These are phyloP conservation scores for Lutraria lutraria DNA, from an alignment of 2,888 invertebrate genomes.

Conservation along the genomic window DNA sequence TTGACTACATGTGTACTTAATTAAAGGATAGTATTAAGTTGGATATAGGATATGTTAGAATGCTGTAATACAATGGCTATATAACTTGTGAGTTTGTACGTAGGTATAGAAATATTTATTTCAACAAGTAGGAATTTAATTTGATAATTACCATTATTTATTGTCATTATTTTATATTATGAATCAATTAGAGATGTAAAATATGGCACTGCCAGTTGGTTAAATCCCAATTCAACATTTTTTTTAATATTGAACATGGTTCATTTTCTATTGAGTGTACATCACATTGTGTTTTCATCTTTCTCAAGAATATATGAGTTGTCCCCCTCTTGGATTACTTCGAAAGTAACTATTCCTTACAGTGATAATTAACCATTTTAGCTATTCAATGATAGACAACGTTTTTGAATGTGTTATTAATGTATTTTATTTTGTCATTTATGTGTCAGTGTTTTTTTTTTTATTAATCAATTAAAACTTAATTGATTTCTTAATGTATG, in stretches of 20 bases:
- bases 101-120: too few relatives aligned
- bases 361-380: neutral
- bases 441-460: slow-evolving; percentile 18
- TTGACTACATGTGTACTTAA: too few relatives aligned
- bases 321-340: neutral
- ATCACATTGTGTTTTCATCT: neutral
- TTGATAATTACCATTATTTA: too few relatives aligned
- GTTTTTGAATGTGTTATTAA: slow-evolving; percentile 16
- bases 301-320: neutral
- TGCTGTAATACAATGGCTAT: too few relatives aligned
- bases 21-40: too few relatives aligned
- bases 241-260: neutral
- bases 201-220: neutral
- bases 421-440: slow-evolving; percentile 7
- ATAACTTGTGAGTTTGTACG: too few relatives aligned
- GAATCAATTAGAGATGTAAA: neutral
- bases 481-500: neutral
- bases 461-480: neutral
- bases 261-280: neutral
- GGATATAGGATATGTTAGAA: too few relatives aligned
- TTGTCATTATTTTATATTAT: neutral
- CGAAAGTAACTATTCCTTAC: neutral
- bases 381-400: neutral
- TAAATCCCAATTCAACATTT: neutral
- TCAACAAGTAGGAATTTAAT: too few relatives aligned